Percentiles rank a stretch among this genome's conserved stretches.
Conservation (phyloP, 1,140 invertebrate species). For the Heliconius hewitsoni region DNA sequence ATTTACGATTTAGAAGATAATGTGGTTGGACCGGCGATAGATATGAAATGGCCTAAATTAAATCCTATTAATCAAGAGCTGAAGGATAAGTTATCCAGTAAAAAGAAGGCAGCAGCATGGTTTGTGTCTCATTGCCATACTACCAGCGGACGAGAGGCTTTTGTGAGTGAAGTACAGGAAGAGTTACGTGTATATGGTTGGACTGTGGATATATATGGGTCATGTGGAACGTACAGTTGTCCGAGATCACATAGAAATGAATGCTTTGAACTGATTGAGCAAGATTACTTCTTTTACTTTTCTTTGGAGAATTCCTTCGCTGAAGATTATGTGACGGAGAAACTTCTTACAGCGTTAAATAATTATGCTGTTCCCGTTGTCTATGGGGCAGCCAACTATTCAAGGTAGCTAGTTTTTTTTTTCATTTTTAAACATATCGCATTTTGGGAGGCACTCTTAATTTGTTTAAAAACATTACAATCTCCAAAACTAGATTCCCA, state of each 20-base stretch:
- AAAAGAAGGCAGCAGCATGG: neutral
- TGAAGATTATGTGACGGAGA: conserved; percentile 9
- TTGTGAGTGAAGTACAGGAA: conserved; percentile 1
- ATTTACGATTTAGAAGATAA: conserved; percentile 56
- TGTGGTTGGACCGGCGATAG: conserved; percentile 52
- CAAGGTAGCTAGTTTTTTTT: neutral
- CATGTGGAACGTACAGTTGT: conserved; percentile 3
- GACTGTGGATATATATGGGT: neutral
- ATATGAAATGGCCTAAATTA: conserved; percentile 2
- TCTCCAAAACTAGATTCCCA: too few species aligned
- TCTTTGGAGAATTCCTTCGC: conserved; percentile 1
- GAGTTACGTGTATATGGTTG: neutral
- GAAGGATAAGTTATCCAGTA: neutral
- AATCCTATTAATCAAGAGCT: neutral
- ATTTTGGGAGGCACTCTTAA: too few species aligned
- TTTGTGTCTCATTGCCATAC: conserved; percentile 10
- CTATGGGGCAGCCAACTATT: neutral
- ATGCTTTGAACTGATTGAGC: neutral
- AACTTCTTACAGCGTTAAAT: neutral
- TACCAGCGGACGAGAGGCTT: neutral
- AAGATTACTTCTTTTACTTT: neutral
- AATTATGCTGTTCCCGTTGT: conserved; percentile 9
- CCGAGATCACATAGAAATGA: neutral
- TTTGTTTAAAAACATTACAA: too few species aligned
- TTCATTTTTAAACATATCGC: too few species aligned